Percentiles rank a stretch among this genome's conserved stretches.
These are phyloP conservation scores for Tragelaphus scriptus DNA, from an alignment of 2,113 vertebrate genomes.

Conservation along the genomic window DNA sequence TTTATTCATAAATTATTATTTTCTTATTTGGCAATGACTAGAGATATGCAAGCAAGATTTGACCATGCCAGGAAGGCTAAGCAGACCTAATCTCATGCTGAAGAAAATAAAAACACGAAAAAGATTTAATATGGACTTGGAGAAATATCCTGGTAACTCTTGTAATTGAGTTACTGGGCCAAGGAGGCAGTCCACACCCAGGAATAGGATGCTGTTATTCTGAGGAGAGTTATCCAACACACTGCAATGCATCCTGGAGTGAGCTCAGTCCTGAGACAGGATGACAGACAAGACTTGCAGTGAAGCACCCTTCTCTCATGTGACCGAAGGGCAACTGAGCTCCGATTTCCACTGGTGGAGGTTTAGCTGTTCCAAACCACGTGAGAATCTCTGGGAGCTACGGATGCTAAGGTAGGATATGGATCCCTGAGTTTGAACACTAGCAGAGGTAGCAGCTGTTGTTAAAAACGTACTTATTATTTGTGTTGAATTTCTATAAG, in stretches of 20 bases:
- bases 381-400: not conserved
- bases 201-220: not conserved
- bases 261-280: not conserved
- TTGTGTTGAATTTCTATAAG: not conserved
- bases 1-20: not conserved
- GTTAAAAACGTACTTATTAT: not conserved
- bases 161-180: not conserved
- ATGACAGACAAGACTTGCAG: not conserved
- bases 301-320: not conserved
- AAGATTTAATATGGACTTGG: not conserved
- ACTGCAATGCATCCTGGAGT: not conserved
- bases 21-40: not conserved
- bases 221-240: not conserved
- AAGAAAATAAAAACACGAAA: not conserved
- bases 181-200: not conserved
- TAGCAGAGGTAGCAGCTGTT: not conserved
- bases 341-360: not conserved
- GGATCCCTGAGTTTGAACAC: not conserved
- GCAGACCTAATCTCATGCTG: not conserved
- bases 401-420: not conserved
- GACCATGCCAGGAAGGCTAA: not conserved
- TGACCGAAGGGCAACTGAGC: not conserved
- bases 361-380: not conserved
- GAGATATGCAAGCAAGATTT: not conserved
- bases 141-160: not conserved